phyloP scores from a whole-genome alignment of 1,140 invertebrate genomes.

The Nixonia krombeini region DNA sequence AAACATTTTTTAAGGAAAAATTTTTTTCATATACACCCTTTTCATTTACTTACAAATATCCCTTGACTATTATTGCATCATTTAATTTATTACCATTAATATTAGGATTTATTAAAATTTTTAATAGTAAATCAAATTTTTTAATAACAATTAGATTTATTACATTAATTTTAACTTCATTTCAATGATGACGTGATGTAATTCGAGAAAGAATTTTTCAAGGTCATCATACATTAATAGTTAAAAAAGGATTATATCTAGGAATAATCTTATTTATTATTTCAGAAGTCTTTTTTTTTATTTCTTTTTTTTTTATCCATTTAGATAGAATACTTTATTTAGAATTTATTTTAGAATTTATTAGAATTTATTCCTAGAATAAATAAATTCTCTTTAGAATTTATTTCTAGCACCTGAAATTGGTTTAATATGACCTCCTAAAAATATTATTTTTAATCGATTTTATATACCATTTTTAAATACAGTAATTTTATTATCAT shows the following conservation, averaged over 20 bases:
- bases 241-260: conserved; percentile 71
- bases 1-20: conserved; percentile 18
- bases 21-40: conserved; percentile 53
- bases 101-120: conserved; percentile 14
- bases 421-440: conserved; percentile 73
- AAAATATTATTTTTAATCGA: conserved; percentile 75
- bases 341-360: conserved; percentile 26
- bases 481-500: conserved; percentile 74
- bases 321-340: conserved; percentile 77
- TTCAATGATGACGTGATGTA: conserved; percentile 78
- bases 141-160: conserved; percentile 18
- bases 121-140: not conserved
- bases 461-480: conserved; percentile 76
- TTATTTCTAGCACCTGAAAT: too few species aligned
- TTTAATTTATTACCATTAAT: conserved; percentile 54
- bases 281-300: conserved; percentile 77
- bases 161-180: conserved; percentile 46
- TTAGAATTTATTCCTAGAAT: too few species aligned
- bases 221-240: conserved; percentile 67
- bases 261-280: conserved; percentile 78
- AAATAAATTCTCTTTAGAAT: too few species aligned
- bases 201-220: conserved; percentile 74
- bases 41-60: conserved; percentile 73
- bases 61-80: conserved; percentile 69
- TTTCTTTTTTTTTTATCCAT: conserved; percentile 77